Base-by-base conservation (phyloP, 2,888 invertebrate genomes). In the Leptinotarsa haldemani region DNA sequence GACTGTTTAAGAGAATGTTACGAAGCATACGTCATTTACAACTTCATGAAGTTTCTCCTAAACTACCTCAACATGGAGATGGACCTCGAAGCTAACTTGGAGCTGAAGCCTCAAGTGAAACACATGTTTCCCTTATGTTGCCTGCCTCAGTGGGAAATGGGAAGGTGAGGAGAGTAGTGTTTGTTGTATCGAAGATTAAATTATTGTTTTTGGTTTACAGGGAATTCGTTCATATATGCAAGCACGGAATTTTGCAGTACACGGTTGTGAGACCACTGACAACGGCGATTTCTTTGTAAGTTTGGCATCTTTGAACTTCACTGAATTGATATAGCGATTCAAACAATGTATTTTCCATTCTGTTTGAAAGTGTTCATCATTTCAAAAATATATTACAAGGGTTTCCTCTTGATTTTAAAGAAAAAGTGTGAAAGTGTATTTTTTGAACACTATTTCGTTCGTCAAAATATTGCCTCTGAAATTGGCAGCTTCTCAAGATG, bases 21-120 rank as follows among this genome's bases (percentile, higher is more conserved):
- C 85, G 98, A 98, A 89, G 98, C 97, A 1, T 98, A 97, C 89
- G 98, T 98, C 3, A 98, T 98, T 83, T 98, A 98, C 87, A 98
- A 97, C 89, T 98, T 98, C 85, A 97, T 98, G 97, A 95, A 94
- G 84, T 98, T 95, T 86, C 89, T 98, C 80, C 89, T 98, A 75
- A 96, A 96, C 86, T 98, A 96, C 87, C 90, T 98, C 69, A 94
- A 95, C 88, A 92, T 94, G 83, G 95, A 94, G 84, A 94, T 94
- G 89, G 95, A 97, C 86, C 88, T 97, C 78, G 96, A 96, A 86
- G 93, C 93, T 3, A 91, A 92, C 74, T 89, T 96, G 82, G 94
- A 94, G 83, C 90, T 92, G 61, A 95, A 95, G 83, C 94, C 95
- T 18, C 96, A 95, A 88, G 94, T 95, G 1, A 92, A 93, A 82